Percentiles rank a stretch among this genome's conserved stretches.
phyloP scores from a whole-genome alignment of 2,888 invertebrate species.

The Mycogona germanica region DNA sequence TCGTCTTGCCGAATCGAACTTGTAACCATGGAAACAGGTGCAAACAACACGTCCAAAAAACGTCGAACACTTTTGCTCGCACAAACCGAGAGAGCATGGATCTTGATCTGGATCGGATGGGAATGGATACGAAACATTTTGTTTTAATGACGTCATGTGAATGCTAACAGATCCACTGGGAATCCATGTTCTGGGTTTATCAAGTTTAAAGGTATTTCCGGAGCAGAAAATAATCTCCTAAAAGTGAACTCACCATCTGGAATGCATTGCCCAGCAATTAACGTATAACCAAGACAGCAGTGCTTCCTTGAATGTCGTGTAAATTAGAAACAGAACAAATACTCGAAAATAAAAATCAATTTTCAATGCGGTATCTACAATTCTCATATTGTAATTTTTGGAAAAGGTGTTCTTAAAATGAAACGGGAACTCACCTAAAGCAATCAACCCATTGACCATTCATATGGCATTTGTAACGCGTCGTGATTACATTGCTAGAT shows the following conservation, averaged over 20 bases:
- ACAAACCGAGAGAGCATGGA: constrained; percentile 49
- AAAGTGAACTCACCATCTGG: constrained; percentile 14
- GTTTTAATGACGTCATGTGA: too few species aligned
- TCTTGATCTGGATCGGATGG: constrained; percentile 47
- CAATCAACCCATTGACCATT: constrained; percentile 49
- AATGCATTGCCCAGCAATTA: constrained; percentile 45
- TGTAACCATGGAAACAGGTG: constrained; percentile 50
- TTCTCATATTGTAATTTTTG: too few species aligned
- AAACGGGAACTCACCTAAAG: constrained; percentile 35
- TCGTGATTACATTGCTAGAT: constrained; percentile 46
- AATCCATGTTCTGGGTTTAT: too few species aligned
- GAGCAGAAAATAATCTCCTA: background rate
- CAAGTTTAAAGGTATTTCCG: too few species aligned
- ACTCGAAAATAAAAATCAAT: too few species aligned
- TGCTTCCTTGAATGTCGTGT: constrained; percentile 33
- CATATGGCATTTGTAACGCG: constrained; percentile 45
- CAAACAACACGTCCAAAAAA: constrained; percentile 49
- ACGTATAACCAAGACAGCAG: constrained; percentile 50
- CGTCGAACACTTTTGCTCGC: constrained; percentile 53
- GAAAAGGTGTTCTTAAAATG: too few species aligned
- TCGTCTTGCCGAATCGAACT: constrained; percentile 46
- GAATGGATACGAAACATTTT: constrained; percentile 33
- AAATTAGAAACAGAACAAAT: too few species aligned
- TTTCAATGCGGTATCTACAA: too few species aligned
- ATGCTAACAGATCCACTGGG: too few species aligned